phyloP scores from a whole-genome alignment of 2,113 vertebrate genomes.

The Strigops habroptila region DNA sequence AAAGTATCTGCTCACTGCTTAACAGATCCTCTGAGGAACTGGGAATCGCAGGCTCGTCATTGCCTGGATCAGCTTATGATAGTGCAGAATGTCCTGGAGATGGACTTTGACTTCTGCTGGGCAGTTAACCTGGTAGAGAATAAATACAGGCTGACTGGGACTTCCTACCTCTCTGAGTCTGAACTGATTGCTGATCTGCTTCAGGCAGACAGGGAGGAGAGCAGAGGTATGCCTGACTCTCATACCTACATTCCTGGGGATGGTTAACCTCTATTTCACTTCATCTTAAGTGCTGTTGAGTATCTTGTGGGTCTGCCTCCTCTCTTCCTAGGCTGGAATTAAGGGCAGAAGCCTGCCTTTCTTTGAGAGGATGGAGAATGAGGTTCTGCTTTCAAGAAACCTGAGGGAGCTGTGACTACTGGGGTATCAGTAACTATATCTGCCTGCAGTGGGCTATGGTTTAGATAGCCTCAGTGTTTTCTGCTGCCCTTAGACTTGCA shows the following conservation, averaged over 20 bases:
- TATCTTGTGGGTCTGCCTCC: background rate
- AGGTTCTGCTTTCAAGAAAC: background rate
- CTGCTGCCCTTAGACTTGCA: background rate
- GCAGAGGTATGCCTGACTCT: conserved; percentile 57
- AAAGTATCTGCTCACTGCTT: conserved; percentile 5
- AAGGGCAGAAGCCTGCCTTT: background rate
- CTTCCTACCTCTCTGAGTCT: conserved; percentile 68
- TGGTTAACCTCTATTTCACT: background rate
- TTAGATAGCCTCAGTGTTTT: background rate
- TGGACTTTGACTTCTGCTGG: conserved; percentile 75
- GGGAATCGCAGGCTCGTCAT: background rate
- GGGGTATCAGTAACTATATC: background rate
- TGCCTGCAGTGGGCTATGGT: background rate
- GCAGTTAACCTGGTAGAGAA: conserved; percentile 73
- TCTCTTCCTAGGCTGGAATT: background rate
- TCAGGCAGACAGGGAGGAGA: conserved; percentile 68
- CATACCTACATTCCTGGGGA: fast-evolving
- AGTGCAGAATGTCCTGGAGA: conserved; percentile 74
- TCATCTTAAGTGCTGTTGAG: background rate
- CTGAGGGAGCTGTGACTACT: background rate
- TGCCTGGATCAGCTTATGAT: conserved; percentile 58
- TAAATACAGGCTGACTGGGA: conserved; percentile 71
- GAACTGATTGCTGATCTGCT: conserved; percentile 77
- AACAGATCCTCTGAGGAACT: conserved; percentile 69
- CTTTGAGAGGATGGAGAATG: background rate